These are phyloP conservation scores for Sarcophaga variegata DNA, from an alignment of 2,888 invertebrate genomes.

Conservation along the genomic window DNA sequence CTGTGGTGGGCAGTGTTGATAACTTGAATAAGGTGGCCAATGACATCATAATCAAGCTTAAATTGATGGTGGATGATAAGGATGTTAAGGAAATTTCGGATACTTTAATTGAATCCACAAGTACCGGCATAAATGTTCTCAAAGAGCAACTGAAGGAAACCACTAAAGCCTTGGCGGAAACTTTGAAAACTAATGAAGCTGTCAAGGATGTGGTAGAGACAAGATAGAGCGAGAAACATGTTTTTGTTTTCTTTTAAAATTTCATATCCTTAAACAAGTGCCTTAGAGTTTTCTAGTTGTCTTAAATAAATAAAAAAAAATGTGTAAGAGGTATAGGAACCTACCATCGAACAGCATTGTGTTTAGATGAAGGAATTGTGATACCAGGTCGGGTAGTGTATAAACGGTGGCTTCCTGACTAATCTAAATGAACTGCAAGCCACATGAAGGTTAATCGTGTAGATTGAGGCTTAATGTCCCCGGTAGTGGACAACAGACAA, in stretches of 20 bases:
- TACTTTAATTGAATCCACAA: slow-evolving; percentile 19
- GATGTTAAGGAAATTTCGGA: slow-evolving; percentile 6
- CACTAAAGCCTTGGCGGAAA: neutral
- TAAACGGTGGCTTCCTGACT: no score
- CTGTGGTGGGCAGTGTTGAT: neutral
- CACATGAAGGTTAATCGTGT: no score
- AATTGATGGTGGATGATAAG: slow-evolving; percentile 19
- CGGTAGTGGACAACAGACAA: no score
- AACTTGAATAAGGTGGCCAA: slow-evolving; percentile 9
- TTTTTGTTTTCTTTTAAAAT: neutral
- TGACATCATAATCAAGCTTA: slow-evolving; percentile 17
- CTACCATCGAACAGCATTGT: no score
- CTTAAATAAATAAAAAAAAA: no score
- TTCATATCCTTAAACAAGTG: neutral
- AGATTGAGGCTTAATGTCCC: no score
- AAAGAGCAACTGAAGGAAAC: slow-evolving; percentile 20
- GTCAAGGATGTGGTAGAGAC: neutral
- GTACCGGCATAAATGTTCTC: neutral
- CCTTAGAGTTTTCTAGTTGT: no score
- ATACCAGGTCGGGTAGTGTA: no score
- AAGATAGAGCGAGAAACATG: neutral
- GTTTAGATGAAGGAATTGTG: no score
- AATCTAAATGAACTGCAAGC: no score
- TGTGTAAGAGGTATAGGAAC: no score
- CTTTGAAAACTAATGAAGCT: slow-evolving; percentile 1